Evolutionary conservation across 2,113 vertebrate species (phyloP), one percentile per base, ranked within the genome.

Genomic region (Nerophis ophidion): DNA sequence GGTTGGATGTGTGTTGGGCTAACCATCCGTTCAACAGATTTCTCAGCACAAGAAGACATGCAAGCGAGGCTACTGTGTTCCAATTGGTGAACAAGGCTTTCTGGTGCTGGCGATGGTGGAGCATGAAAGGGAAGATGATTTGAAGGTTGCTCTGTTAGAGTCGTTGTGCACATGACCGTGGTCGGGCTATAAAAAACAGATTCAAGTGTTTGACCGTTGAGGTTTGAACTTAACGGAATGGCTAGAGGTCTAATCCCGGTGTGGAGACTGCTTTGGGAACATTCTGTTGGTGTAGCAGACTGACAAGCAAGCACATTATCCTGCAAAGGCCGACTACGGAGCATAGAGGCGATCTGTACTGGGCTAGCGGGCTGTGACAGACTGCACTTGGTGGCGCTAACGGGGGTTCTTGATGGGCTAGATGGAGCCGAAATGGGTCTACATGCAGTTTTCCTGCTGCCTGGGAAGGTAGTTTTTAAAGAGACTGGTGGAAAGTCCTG

Each of bases 391-490:
- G 55, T 56, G 16, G 47, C 49, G 63, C 42, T 74, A 12, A 17
- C 9, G 9, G 62, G 66, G 57, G 26, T 33, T 0, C 17, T 57
- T 35, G 63, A 71, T 14, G 81, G 81, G 74, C 81, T 86, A 80
- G 84, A 84, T 61, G 86, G 79, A 66, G 79, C 83, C 57, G 80
- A 84, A 47, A 16, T 14, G n/a, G 71, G 26, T 38, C 61, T 63
- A 1, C 3, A 4, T 51, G 60, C 65, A 34, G 42, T 10, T 0
- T 52, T 47, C 56, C 34, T 47, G 55, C 46, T 58, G 60, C 35
- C 14, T 10, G 8, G 49, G 7, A 34, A 12, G 7, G 63, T n/a
- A 33, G 42, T 36, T 45, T 44, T 48, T 58, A 35, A 56, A 69
- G 7, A 61, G 26, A 40, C 55, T 38, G 42, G 35, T 11, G 51